Base-by-base conservation (phyloP, 2,113 vertebrate genomes). In the Apeltes quadracus region DNA sequence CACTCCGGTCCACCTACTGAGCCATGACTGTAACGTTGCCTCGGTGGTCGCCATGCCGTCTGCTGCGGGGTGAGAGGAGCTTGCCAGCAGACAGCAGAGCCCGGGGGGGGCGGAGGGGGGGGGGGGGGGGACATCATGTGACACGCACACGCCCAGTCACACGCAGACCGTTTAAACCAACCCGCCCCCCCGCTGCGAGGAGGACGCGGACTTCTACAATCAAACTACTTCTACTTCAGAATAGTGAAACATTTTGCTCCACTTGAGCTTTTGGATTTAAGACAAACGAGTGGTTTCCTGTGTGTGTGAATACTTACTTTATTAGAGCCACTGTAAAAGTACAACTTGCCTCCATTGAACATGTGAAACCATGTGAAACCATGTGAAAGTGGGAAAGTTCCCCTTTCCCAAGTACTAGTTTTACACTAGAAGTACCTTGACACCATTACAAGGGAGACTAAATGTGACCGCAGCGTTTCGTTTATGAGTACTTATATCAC, bases 1-100 rank as follows among this genome's bases (percentile, higher is more conserved):
- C n/a, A n/a, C n/a, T n/a, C n/a, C 38, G 18, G 0, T 51, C 39
- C 22, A 93, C 93, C 91, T 56, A 94, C 93, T 89, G 58, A 93
- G 84, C 87, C 85, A 87, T 2, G 85, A 88, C 14, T 93, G 87
- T 12, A 92, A 66, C 12, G 85, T 89, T 10, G 62, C 75, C 34
- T 55, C 85, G 10, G 56, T 67, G 20, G 68, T 88, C 79, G 92
- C 91, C 93, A 92, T 92, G 62, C 65, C 41, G 13, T 69, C 39
- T 62, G 12, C 34, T 13, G 22, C 39, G 1, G 56, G 23, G 68
- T 32, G 27, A 2, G 68, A 25, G 13, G 0, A 10, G 58, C 16
- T 22, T 3, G 6, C 20, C 5, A 0, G 63, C 13, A 5, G 61
- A n/a, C n/a, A 4, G 1, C 29, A 44, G 25, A 7, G 61, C 1